These are phyloP conservation scores for Tipula lateralis DNA, from an alignment of 2,888 invertebrate genomes.

Conservation along the genomic window DNA sequence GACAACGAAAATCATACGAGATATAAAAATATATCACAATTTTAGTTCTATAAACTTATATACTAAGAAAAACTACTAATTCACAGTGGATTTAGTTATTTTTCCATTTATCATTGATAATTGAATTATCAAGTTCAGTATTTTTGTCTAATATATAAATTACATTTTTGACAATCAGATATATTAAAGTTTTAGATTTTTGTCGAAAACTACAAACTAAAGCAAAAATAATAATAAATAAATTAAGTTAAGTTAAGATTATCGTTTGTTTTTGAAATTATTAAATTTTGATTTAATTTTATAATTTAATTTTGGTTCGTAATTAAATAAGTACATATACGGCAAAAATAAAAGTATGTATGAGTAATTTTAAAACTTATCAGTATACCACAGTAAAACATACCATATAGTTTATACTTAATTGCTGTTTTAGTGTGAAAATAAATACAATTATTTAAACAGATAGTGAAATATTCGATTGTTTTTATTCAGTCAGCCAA, in stretches of 20 bases:
- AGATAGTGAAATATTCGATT: no score
- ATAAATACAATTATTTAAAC: not conserved
- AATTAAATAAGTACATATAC: not conserved
- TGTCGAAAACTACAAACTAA: not conserved
- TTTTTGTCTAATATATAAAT: not conserved
- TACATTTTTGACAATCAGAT: not conserved
- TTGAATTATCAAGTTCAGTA: not conserved
- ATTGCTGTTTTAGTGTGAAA: not conserved
- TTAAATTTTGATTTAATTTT: not conserved
- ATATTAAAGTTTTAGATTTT: not conserved
- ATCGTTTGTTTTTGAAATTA: not conserved
- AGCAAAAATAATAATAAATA: not conserved
- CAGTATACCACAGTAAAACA: no score
- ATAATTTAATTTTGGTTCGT: not conserved
- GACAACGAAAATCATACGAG: not conserved
- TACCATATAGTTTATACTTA: no score
- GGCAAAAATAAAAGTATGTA: not conserved
- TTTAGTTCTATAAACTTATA: not conserved
- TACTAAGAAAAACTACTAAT: not conserved
- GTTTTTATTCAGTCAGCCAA: no score
- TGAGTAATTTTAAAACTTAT: no score
- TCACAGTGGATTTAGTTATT: not conserved
- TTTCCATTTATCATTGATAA: not conserved
- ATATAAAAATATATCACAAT: not conserved
- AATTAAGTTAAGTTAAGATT: conserved; percentile 4